phyloP scores from a whole-genome alignment of 92 coral and sea anemone genomes.

The Scolanthus callimorphus region DNA sequence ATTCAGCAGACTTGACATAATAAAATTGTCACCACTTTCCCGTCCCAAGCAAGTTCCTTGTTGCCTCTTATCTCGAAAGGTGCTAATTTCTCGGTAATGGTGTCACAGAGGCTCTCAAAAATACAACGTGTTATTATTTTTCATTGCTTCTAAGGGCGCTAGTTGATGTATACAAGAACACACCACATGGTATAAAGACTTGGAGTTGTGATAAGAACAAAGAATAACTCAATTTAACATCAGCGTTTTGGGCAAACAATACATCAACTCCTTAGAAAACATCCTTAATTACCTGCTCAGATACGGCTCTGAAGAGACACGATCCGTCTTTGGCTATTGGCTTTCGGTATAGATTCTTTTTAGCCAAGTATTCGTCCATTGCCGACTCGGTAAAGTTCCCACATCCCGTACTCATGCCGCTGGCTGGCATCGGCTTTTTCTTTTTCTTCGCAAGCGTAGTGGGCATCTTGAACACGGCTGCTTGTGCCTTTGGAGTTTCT shows the following conservation, averaged over 20 bases:
- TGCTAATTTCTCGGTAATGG: too few relatives aligned
- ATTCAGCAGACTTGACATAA: too few relatives aligned
- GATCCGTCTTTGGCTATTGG: slow-evolving; percentile 99
- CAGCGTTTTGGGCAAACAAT: too few relatives aligned
- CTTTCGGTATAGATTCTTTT: slow-evolving; percentile 78
- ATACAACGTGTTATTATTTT: too few relatives aligned
- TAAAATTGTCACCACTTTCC: too few relatives aligned
- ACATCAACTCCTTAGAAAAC: background rate
- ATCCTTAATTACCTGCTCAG: slow-evolving; percentile 78
- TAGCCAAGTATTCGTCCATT: slow-evolving; percentile 82
- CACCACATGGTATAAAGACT: background rate
- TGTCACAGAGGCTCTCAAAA: too few relatives aligned
- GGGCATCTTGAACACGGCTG: slow-evolving; percentile 54
- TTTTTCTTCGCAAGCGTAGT: slow-evolving; percentile 70
- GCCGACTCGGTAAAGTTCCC: slow-evolving; percentile 84
- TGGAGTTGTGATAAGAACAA: background rate
- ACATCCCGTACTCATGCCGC: slow-evolving; percentile 40
- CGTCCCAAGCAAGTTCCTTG: too few relatives aligned
- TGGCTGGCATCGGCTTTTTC: slow-evolving; percentile 59
- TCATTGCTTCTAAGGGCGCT: too few relatives aligned
- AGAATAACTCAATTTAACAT: background rate
- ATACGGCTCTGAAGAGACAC: slow-evolving; percentile 98
- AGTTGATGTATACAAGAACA: too few relatives aligned
- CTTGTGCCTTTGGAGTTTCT: slow-evolving; percentile 23
- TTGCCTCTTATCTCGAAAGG: too few relatives aligned